Evolutionary conservation across 2,113 vertebrate genomes (phyloP).

Genomic region (Tachycineta bicolor): DNA sequence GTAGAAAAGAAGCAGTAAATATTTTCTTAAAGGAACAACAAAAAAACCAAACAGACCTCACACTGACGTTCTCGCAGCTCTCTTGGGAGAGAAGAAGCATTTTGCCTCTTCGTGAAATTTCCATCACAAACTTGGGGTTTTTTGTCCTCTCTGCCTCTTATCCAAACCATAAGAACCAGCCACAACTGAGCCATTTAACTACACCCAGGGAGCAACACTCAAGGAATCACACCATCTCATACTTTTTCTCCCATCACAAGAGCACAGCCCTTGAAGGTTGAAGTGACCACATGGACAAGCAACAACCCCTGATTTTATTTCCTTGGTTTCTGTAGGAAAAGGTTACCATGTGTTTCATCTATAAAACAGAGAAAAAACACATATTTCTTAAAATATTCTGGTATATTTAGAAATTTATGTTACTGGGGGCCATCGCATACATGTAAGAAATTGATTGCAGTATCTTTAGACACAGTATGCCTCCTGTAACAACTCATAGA

Average conservation of each 20-base stretch:
- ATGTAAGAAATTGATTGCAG: neutral
- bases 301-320: neutral
- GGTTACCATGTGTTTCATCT: neutral
- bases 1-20: slow-evolving; percentile 45
- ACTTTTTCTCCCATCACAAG: neutral
- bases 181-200: neutral
- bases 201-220: neutral
- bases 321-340: neutral
- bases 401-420: neutral
- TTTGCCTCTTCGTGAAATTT: neutral
- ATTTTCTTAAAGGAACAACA: slow-evolving; percentile 27
- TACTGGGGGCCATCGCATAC: neutral
- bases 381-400: neutral
- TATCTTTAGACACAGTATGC: neutral
- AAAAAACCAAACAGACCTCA: neutral
- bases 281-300: neutral
- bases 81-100: neutral
- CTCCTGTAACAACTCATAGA: neutral
- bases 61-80: neutral
- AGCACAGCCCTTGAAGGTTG: neutral
- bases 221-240: neutral
- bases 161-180: neutral
- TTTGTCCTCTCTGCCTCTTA: neutral
- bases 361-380: neutral
- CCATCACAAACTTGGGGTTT: neutral